Base-by-base conservation (phyloP, 2,113 vertebrate species). In the Puffinus mauretanicus region DNA sequence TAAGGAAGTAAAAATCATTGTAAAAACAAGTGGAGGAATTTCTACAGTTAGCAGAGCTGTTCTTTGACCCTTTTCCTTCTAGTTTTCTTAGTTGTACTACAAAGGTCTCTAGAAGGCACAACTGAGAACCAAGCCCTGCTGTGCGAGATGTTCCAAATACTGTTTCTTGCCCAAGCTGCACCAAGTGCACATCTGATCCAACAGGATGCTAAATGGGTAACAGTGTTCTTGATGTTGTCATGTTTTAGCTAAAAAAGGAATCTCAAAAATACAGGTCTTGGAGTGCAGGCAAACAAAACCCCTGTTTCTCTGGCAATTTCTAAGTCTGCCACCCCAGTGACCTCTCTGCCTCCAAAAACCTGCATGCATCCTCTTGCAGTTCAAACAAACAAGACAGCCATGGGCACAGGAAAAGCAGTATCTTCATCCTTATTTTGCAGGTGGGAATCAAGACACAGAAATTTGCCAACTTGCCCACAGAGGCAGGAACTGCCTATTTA, bases 401-500 rank as follows among this genome's bases (percentile, higher is more conserved):
- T 3, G 0, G 27, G 79, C 85, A 36, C 46, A 36, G 26, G 34
- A 16, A 86, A 73, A 80, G n/a, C 64, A 38, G 27, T 9, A 29
- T 13, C 76, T 40, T 52, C 77, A 49, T 7, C 20, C 25, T n/a
- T 7, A 44, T n/a, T 46, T 21, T 57, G 65, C n/a, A 57, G 3
- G 2, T 21, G 55, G 81, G 13, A 72, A 90, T 21, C 25, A 40
- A 52, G 42, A 61, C 13, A 71, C 13, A 69, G 32, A 94, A 72
- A 78, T 16, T 36, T 2, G 0, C 15, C 2, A 1, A 44, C 10
- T 0, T 61, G 49, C 34, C 46, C 25, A 1, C 0, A 1, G 55
- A 75, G 54, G 36, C 32, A 87, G 72, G 25, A 88, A 3, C 20
- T 64, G 85, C 61, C 51, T 24, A 75, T 51, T 16, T 3, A 38